Evolutionary conservation across 1,140 invertebrate species (phyloP), one percentile per base, ranked within the genome.

Genomic region (Micrasema longulum): DNA sequence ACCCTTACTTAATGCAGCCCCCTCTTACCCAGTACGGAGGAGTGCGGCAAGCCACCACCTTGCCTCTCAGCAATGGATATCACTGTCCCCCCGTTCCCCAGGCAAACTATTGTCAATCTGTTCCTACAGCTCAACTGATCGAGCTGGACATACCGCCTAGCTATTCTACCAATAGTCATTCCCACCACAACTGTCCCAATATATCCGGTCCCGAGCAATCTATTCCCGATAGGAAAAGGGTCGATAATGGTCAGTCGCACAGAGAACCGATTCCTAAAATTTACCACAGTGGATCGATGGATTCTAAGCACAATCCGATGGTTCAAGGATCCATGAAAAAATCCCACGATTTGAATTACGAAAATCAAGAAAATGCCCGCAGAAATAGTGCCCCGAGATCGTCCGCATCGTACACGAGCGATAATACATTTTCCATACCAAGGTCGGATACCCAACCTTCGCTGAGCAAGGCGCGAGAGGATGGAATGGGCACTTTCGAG

Each of bases 61-160:
- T 84, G 3, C 81, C 83, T 3, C 72, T 85, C 11, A n/a, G 26
- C 0, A 85, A 85, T 50, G 84, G 84, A 0, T 86, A 84, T 36
- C 76, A 73, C 69, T 77, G 75, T 73, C 81, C 81, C 0, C 77
- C 78, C 0, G 73, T 79, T 31, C 26, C 68, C 12, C 78, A 71
- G 47, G 83, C 77, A 69, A 80, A 77, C 43, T 83, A 82, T 68
- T 76, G 53, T 47, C 82, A 83, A 0, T 48, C 81, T 14, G 87
- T 90, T 2, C 88, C 89, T 0, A 90, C 89, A 2, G 89, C 80
- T 2, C 89, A 91, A 75, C 78, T 93, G 1, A 93, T 93, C 66
- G 91, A 93, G 79, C 80, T 93, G 14, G 91, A 93, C 55, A 80
- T 87, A 10, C 87, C 88, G 9, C 87, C 88, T 26, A 64, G 6